Evolutionary conservation across 1,140 invertebrate species (phyloP), one percentile per base, ranked within the genome.

Genomic region (Calosoma granatense): DNA sequence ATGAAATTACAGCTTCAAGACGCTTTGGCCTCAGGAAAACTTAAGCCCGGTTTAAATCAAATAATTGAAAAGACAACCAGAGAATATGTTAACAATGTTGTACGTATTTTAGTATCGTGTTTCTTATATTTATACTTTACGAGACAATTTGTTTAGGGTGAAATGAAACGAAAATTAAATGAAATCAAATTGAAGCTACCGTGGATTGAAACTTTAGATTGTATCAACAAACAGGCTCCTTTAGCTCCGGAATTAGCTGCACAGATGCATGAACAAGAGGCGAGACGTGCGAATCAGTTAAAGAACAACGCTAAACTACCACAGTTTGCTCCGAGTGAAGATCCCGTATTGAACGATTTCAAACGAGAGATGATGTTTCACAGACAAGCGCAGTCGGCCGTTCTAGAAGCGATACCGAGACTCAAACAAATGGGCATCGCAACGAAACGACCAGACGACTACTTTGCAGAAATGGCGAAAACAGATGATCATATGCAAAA

Each of bases 391-490:
- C 94, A 98, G 67, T 79, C 83, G 22, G 84, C 92, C 14, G 89
- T 92, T 4, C 61, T 94, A 1, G 83, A 90, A 63, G 89, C 82
- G 1, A 79, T 97, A 15, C 77, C 81, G 20, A 78, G 79, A 53
- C 71, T 98, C 2, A 84, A 91, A 51, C 80, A 83, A 59, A 66
- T 93, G 1, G 82, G 81, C 20, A 77, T 97, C 36, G 76, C 81
- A 0, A 96, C 92, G 0, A 86, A 82, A 67, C 79, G 91, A 56
- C 97, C 97, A 0, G 87, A 92, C 22, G 96, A 98, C 75, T 99
- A 97, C 74, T 98, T 97, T 77, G 97, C 96, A 0, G 90, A 99
- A 79, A 99, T 99, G 97, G 92, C 92, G 1, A 99, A 99, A 72
- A 81, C 90, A 52, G 97, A 99, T 75, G 80, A 83, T 39, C 97